Percentiles rank a stretch among this genome's conserved stretches.
Conservation (phyloP, 2,888 invertebrate genomes). For the Eupeodes luniger region DNA sequence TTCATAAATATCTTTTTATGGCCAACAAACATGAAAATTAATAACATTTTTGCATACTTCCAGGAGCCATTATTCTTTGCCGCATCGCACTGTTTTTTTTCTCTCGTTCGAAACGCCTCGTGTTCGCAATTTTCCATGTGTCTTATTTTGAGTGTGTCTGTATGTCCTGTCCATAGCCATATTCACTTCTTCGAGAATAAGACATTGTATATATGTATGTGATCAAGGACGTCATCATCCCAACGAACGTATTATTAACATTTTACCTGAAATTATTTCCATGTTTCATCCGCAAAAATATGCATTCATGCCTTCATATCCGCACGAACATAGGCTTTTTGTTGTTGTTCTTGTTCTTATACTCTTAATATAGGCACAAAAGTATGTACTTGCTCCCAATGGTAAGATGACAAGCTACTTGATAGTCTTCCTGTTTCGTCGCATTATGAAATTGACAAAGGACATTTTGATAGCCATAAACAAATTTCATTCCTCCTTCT, state of each 20-base stretch:
- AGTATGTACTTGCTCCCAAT: background rate
- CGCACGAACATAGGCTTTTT: background rate
- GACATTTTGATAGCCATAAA: conserved; percentile 1
- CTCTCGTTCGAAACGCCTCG: background rate
- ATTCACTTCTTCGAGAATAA: conserved; percentile 42
- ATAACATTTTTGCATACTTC: conserved; percentile 75
- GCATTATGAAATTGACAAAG: background rate
- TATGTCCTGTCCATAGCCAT: conserved; percentile 14
- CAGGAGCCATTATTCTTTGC: conserved; percentile 64
- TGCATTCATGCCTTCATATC: conserved; percentile 17
- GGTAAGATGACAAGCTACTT: conserved; percentile 9
- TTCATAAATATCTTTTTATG: conserved; percentile 75
- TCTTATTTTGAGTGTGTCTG: background rate
- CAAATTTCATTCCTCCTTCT: conserved; percentile 26
- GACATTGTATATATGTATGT: conserved; percentile 27
- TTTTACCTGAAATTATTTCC: conserved; percentile 69
- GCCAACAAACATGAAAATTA: conserved; percentile 71
- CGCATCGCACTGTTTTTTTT: conserved; percentile 5
- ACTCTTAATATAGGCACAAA: background rate
- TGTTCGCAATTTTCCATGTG: background rate
- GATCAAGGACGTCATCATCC: conserved; percentile 48
- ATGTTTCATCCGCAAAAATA: conserved; percentile 48
- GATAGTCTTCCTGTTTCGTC: too few relatives aligned
- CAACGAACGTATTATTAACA: conserved; percentile 37
- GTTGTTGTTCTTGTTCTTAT: background rate